Conservation (phyloP, 1,140 invertebrate genomes). For the Meloidogyne chitwoodi region DNA sequence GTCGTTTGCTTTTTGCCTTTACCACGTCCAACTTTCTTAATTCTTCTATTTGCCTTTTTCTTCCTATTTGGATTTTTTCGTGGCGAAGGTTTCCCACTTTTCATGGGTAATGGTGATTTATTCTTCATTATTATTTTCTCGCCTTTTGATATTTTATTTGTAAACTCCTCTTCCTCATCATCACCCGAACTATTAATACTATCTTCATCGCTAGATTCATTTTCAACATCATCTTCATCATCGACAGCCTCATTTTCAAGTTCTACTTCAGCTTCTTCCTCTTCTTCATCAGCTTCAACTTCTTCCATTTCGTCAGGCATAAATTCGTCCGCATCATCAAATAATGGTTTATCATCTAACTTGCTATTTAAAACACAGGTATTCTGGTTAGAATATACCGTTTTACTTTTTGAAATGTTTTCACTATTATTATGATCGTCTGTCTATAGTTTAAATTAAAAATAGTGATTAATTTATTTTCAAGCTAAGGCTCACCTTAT, state of each 20-base stretch:
- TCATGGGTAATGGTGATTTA: slow-evolving; percentile 5
- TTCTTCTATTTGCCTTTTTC: slow-evolving; percentile 8
- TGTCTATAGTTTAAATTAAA: not conserved
- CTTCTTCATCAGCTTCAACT: slow-evolving; percentile 13
- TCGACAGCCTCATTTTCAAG: slow-evolving; percentile 5
- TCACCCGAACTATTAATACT: not conserved
- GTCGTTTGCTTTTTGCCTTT: not conserved
- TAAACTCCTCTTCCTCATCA: slow-evolving; percentile 27
- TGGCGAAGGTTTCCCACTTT: not conserved
- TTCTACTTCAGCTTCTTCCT: slow-evolving; percentile 12
- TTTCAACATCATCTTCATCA: slow-evolving; percentile 12
- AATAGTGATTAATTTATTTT: no score
- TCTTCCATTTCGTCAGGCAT: slow-evolving; percentile 23
- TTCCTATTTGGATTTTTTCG: not conserved
- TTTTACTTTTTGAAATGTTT: not conserved
- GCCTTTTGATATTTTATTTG: not conserved
- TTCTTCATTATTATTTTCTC: not conserved
- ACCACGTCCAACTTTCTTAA: not conserved
- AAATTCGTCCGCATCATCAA: slow-evolving; percentile 30
- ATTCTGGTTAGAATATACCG: not conserved
- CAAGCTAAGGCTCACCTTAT: not conserved
- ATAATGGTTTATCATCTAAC: slow-evolving; percentile 1
- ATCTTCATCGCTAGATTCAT: not conserved
- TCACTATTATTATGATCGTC: not conserved
- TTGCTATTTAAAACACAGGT: not conserved